Base-by-base conservation (phyloP, 2,797 vertebrate species). In the Acanthurus leucopareius region DNA sequence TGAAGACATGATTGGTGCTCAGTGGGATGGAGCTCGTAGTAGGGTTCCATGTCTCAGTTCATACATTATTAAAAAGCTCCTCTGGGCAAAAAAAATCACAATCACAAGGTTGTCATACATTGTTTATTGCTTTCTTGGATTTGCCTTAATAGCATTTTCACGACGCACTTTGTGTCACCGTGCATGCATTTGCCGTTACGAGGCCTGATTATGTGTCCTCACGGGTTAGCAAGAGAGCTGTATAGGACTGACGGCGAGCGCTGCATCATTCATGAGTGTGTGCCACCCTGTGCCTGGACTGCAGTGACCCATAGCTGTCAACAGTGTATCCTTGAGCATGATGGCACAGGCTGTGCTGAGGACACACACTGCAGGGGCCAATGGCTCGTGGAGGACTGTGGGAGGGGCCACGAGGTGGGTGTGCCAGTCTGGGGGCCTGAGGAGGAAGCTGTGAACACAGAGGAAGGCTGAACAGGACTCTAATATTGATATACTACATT, bases 231-330 rank as follows among this genome's bases (percentile, higher is more conserved):
- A 57, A 73, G 86, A 64, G 81, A 64, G 80, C 77, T 73, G 79
- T 77, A 42, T 42, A 68, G 67, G 70, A 76, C 80, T 66, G 73
- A 76, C 49, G 69, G 75, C 52, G 13, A 82, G 75, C 25, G 65
- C 89, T 93, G 86, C 88, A 93, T 93, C 90, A 92, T 93, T 94
- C 68, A 92, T 94, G 90, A 88, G 86, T 77, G 77, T 88, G 91
- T 88, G 88, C 85, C 90, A 90, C 87, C 84, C 89, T 87, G 85
- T 75, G 91, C 72, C 86, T 81, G 82, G 72, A 73, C 80, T 75
- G 79, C 86, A 80, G 79, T 93, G 91, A 93, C 92, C 91, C 83
- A 25, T 85, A 86, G 85, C 90, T 93, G 91, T 93, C 92, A 89
- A 89, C 91, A 72, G 76, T 22, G 62, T 91, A 89, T 91, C 90